phyloP scores from a whole-genome alignment of 2,888 invertebrate species.

The Drosophila cognata region DNA sequence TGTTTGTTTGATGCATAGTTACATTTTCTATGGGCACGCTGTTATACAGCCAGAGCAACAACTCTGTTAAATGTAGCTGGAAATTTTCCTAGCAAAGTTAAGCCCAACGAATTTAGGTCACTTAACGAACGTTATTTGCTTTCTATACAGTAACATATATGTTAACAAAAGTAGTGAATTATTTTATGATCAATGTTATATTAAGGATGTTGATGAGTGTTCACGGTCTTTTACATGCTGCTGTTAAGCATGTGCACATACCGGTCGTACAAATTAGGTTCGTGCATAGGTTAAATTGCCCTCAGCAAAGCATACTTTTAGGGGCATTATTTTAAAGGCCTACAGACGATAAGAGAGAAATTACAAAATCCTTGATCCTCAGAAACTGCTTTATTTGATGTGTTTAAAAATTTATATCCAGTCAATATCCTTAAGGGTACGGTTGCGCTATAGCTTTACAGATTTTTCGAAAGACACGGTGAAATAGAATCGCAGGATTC shows the following conservation, averaged over 20 bases:
- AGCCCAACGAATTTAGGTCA: not conserved
- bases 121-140: slow-evolving; percentile 5
- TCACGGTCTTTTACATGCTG: too few relatives aligned
- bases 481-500: not conserved
- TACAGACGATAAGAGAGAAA: not conserved
- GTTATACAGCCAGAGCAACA: not conserved
- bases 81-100: not conserved
- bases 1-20: not conserved
- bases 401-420: not conserved
- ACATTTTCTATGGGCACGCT: not conserved
- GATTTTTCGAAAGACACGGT: not conserved
- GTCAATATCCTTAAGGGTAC: not conserved
- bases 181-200: not conserved
- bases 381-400: too few relatives aligned
- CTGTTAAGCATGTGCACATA: not conserved
- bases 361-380: not conserved
- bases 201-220: not conserved
- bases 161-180: not conserved
- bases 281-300: not conserved
- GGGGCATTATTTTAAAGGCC: not conserved
- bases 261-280: not conserved
- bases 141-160: not conserved
- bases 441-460: not conserved
- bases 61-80: not conserved
- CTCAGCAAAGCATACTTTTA: not conserved